phyloP scores from a whole-genome alignment of 2,888 invertebrate species.

The Monopis laevigella region DNA sequence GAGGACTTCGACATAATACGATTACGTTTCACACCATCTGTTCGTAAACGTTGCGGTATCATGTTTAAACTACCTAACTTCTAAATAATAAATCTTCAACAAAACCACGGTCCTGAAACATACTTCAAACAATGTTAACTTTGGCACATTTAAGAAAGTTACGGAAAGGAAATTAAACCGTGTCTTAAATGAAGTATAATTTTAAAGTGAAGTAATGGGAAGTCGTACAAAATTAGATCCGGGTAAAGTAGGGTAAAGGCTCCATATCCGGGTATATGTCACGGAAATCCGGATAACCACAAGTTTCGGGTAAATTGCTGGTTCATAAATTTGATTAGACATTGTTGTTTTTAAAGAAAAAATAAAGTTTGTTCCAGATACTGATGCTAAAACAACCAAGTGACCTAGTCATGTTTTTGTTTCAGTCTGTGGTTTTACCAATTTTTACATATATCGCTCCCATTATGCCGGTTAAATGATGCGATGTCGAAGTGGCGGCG shows the following conservation, averaged over 20 bases:
- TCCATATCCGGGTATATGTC: conserved; percentile 9
- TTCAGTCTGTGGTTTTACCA: too few relatives aligned
- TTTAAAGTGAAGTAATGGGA: background rate
- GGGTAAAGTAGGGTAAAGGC: conserved; percentile 4
- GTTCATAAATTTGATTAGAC: conserved; percentile 9
- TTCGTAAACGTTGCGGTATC: conserved; percentile 2
- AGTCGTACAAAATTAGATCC: background rate
- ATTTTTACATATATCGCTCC: too few relatives aligned
- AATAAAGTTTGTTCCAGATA: too few relatives aligned
- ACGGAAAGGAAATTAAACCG: too few relatives aligned
- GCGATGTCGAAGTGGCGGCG: too few relatives aligned
- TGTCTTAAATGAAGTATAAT: background rate
- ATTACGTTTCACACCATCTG: conserved; percentile 3
- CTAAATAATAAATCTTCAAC: background rate
- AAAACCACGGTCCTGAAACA: background rate
- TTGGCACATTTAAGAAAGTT: too few relatives aligned
- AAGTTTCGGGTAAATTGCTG: conserved; percentile 6
- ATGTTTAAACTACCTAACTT: background rate
- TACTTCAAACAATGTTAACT: too few relatives aligned
- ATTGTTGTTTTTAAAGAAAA: too few relatives aligned
- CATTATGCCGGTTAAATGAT: too few relatives aligned
- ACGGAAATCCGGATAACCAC: conserved; percentile 7
- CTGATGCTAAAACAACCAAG: too few relatives aligned
- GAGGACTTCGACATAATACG: conserved; percentile 2
- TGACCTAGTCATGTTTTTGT: too few relatives aligned